A percentile compares a stretch with the other conserved stretches of the same genome.
phyloP scores from a whole-genome alignment of 2,888 invertebrate species.

The Lasioglossum zephyrum region DNA sequence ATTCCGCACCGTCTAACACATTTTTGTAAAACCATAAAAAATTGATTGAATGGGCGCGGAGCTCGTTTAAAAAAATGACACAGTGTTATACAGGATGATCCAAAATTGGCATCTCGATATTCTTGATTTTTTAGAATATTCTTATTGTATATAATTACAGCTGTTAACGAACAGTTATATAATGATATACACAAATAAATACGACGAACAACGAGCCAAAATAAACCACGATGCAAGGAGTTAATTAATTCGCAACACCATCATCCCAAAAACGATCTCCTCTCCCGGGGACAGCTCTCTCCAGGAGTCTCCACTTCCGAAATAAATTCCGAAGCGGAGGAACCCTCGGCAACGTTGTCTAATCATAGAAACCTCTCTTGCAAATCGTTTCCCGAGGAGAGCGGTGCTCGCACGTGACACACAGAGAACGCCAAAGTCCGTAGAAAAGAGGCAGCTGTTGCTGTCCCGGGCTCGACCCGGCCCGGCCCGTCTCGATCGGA shows the following conservation, averaged over 20 bases:
- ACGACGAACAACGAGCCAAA: too few species aligned
- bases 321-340: neutral
- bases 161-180: too few species aligned
- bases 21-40: too few species aligned
- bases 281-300: neutral
- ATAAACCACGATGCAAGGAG: too few species aligned
- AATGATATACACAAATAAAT: too few species aligned
- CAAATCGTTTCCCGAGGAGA: constrained; percentile 13
- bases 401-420: constrained; percentile 8
- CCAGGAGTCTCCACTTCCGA: neutral
- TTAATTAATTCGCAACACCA: neutral
- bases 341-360: constrained; percentile 5
- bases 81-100: too few species aligned
- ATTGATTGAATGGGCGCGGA: too few species aligned
- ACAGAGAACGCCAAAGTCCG: neutral
- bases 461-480: constrained; percentile 25
- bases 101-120: too few species aligned
- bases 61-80: too few species aligned
- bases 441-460: constrained; percentile 53
- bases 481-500: constrained; percentile 55
- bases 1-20: too few species aligned
- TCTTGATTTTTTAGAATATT: too few species aligned
- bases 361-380: constrained; percentile 24
- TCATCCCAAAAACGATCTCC: neutral
- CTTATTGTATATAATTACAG: too few species aligned